Evolutionary conservation across 1,140 invertebrate species (phyloP), one percentile per base, ranked within the genome.

Genomic region (Galleria mellonella): DNA sequence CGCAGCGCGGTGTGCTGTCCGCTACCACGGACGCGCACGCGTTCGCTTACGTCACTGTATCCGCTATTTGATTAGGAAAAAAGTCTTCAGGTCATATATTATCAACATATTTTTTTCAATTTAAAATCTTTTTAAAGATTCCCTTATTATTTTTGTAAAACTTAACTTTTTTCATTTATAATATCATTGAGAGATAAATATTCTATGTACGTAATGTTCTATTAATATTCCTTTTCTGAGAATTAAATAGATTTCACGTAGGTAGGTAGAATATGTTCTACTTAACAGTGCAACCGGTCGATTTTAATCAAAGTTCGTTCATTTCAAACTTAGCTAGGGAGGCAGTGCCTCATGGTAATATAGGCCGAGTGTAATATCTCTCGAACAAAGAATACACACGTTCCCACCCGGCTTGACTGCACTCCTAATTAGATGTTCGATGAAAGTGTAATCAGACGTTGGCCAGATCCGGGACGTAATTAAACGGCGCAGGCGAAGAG

Each of bases 391-490:
- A 78, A 75, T 72, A 81, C 72, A 79, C 56, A 71, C 70, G 69
- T 73, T 63, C 62, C 62, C 54, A 55, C 53, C 65, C 59, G 52
- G 49, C 37, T 56, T 55, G 68, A 62, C 64, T 84, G 81, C 76
- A 83, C 70, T 79, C 66, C 76, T 76, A 83, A 83, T 84, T 83
- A 84, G 74, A 83, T 77, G 78, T 83, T 84, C 81, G 78, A 84
- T 83, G 76, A 83, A 81, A 84, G 72, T 83, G 81, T 85, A 83
- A 85, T 85, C 81, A 81, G 73, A 79, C 76, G 77, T 66, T 67
- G 74, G 70, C 67, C 71, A 71, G 76, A 78, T 77, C 77, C 74
- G 72, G 74, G 72, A 64, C 71, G 81, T 84, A 84, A 84, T 84
- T 84, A 84, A 84, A 84, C 74, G 76, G 71, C 61, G 75, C 72